Evolutionary conservation across 2,797 vertebrate species (phyloP), one percentile per base, ranked within the genome.

Genomic region (Mycteria americana): DNA sequence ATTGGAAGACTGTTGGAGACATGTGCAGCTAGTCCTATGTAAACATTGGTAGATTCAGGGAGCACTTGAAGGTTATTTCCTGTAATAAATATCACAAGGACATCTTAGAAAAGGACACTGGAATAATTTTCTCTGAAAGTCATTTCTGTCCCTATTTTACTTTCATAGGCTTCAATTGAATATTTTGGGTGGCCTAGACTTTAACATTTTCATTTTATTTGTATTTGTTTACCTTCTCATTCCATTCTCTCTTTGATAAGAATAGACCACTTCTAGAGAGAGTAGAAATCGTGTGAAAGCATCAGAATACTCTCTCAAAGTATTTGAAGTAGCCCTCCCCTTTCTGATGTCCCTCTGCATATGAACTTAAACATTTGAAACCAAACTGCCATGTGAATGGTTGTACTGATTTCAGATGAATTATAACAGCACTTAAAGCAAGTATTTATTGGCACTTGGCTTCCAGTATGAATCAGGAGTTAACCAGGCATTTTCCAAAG

Each of bases 51-150:
- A 88, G 48, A 82, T 88, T 95, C 67, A 88, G 67, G 86, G 91
- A 94, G 75, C 75, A 83, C 76, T 83, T 90, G 59, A 30, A 93
- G 67, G 95, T 92, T 97, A 96, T 96, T 97, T 98, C 89, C 93
- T 97, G 96, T 92, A 92, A 89, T 95, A 97, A 97, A 97, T 93
- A 97, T 78, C 60, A 60, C 83, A 80, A 87, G 63, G 64, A 95
- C 89, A 85, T 84, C 46, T 87, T 85, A 79, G 81, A 68, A 93
- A 93, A 90, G 60, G 59, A 77, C 37, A 80, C 56, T 53, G 53
- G 84, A 88, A 96, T 89, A 60, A 79, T 96, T 96, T 97, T 94
- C 80, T 96, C 72, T 95, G 72, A 76, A 93, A 97, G 65, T 82
- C 18, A 78, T 56, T 96, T 97, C 92, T 95, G 76, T 94, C 79